These are phyloP conservation scores for Excalfactoria chinensis DNA, from an alignment of 2,113 vertebrate genomes.

Conservation along the genomic window DNA sequence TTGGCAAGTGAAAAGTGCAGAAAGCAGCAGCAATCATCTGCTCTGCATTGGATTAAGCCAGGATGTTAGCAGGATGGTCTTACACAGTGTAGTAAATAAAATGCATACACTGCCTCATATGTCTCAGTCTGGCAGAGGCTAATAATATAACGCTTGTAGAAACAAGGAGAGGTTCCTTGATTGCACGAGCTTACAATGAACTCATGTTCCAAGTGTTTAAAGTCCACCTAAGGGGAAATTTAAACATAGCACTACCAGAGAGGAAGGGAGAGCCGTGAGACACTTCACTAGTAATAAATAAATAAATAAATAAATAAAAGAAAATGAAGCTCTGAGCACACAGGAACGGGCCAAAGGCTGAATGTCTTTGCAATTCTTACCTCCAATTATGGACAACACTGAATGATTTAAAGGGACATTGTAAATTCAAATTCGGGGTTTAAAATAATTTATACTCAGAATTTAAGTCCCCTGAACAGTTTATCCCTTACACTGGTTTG, in stretches of 20 bases:
- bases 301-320: not conserved
- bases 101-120: not conserved
- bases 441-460: constrained; percentile 47
- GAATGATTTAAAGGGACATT: constrained; percentile 33
- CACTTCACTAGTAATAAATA: not conserved
- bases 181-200: not conserved
- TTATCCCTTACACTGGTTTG: constrained; percentile 4
- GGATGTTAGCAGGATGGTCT: not conserved
- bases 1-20: constrained; percentile 21
- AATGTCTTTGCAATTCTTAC: not conserved
- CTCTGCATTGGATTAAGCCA: not conserved
- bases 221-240: constrained; percentile 3
- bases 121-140: not conserved
- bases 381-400: not conserved
- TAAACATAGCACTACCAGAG: not conserved
- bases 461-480: constrained; percentile 17
- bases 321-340: not conserved
- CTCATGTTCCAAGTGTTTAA: not conserved
- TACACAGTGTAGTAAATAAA: not conserved
- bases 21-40: not conserved
- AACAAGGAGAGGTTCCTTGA: not conserved
- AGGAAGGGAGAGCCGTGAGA: not conserved
- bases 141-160: not conserved
- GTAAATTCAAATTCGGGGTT: constrained; percentile 37
- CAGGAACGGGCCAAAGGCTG: not conserved